phyloP scores from a whole-genome alignment of 2,888 invertebrate species.

The Aphidoletes aphidimyza region DNA sequence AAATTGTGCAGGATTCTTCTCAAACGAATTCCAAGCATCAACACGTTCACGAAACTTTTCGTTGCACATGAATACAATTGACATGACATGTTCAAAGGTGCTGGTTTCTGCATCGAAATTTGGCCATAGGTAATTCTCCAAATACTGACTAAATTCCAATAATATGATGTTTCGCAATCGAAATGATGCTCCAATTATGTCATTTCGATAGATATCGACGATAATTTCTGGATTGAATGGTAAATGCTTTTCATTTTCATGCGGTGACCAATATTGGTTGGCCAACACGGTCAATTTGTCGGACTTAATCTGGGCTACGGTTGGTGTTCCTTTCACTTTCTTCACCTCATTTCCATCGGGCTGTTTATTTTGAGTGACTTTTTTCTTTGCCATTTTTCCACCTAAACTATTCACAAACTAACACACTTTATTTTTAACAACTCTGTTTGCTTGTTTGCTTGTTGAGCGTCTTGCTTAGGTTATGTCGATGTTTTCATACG shows the following conservation, averaged over 20 bases:
- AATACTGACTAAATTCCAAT: conserved; percentile 95
- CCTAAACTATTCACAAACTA: background rate
- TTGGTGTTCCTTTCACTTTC: conserved; percentile 17
- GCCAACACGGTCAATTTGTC: conserved; percentile 70
- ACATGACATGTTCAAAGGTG: conserved; percentile 90
- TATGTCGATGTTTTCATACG: conserved; percentile 3
- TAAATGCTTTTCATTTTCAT: conserved; percentile 77
- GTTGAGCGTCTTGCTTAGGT: background rate
- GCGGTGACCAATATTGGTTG: conserved; percentile 92
- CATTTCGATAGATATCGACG: conserved; percentile 88
- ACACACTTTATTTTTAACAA: background rate
- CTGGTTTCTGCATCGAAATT: conserved; percentile 83
- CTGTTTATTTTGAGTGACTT: background rate
- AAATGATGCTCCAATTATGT: conserved; percentile 85
- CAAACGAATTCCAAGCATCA: conserved; percentile 94
- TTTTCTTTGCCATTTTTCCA: background rate
- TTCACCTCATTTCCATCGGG: conserved; percentile 1
- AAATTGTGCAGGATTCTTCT: conserved; percentile 80
- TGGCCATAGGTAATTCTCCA: conserved; percentile 97
- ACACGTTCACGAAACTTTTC: conserved; percentile 98
- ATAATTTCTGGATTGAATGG: conserved; percentile 82
- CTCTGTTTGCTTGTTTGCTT: background rate
- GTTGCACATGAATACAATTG: conserved; percentile 97
- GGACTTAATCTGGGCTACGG: conserved; percentile 37
- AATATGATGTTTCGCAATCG: conserved; percentile 92